Percentiles rank a stretch among this genome's conserved stretches.
Conservation (phyloP, 2,113 vertebrate species). For the Piaya cayana region DNA sequence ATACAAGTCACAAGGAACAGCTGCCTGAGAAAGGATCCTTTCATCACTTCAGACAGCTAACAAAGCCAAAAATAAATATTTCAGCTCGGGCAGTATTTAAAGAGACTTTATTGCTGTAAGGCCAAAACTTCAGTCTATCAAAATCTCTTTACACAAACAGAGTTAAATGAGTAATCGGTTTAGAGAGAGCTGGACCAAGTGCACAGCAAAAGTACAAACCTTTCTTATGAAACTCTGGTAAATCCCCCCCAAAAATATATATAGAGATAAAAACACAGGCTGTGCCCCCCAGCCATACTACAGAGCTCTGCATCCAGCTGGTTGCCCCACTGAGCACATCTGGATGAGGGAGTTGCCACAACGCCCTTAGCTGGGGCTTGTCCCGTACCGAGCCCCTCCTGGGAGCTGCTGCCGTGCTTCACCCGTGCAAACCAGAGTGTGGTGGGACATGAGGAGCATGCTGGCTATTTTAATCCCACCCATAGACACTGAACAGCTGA, state of each 20-base stretch:
- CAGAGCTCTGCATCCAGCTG: not conserved
- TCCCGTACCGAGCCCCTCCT: rapidly evolving
- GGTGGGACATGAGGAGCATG: not conserved
- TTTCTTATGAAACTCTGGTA: not conserved
- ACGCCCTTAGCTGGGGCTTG: not conserved
- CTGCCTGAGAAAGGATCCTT: not conserved
- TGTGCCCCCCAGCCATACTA: rapidly evolving
- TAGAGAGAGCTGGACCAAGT: not conserved
- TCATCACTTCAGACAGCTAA: not conserved
- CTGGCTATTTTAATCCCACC: conserved; percentile 8
- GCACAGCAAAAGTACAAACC: not conserved
- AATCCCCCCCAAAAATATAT: not conserved
- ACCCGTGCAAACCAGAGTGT: rapidly evolving
- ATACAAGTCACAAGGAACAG: not conserved
- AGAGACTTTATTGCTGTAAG: not conserved
- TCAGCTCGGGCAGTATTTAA: not conserved
- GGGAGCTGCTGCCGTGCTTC: not conserved
- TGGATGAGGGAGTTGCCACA: rapidly evolving
- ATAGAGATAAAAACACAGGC: rapidly evolving
- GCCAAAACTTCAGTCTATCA: not conserved
- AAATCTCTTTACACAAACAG: not conserved
- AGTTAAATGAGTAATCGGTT: not conserved
- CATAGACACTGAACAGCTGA: not conserved
- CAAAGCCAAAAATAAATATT: conserved; percentile 23
- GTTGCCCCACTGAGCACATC: not conserved